These are phyloP conservation scores for Drosophila aldrichi DNA, from an alignment of 2,888 invertebrate genomes.

Conservation along the genomic window DNA sequence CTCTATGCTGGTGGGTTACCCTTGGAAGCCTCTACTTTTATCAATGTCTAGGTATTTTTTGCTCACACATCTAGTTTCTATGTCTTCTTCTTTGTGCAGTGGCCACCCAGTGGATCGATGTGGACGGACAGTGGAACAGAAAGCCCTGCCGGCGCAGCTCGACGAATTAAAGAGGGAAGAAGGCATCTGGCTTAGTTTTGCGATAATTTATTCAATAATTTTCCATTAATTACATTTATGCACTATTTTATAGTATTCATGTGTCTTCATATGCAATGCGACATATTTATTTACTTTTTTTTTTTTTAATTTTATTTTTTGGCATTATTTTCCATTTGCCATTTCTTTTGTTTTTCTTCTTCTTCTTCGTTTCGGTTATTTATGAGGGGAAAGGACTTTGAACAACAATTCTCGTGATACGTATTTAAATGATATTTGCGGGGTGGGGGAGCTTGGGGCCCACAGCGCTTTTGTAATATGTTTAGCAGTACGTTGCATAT, in stretches of 20 bases:
- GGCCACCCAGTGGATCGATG: slow-evolving; percentile 44
- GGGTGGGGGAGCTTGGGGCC: slow-evolving; percentile 25
- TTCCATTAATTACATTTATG: slow-evolving; percentile 76
- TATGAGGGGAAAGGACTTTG: slow-evolving; percentile 3
- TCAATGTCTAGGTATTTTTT: background rate
- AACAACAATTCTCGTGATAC: slow-evolving; percentile 53
- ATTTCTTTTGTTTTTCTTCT: slow-evolving; percentile 14
- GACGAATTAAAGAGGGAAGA: background rate
- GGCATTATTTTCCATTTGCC: slow-evolving; percentile 16
- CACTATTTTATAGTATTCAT: slow-evolving; percentile 82
- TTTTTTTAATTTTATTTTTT: too few relatives aligned
- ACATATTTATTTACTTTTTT: slow-evolving; percentile 33
- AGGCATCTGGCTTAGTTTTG: slow-evolving; percentile 37
- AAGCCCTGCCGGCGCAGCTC: slow-evolving; percentile 16
- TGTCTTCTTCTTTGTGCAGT: slow-evolving; percentile 22
- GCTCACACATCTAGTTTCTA: background rate
- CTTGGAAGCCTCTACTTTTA: background rate
- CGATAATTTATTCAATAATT: slow-evolving; percentile 80
- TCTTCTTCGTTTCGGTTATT: slow-evolving; percentile 16
- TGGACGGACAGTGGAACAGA: slow-evolving; percentile 31
- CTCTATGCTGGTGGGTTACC: background rate
- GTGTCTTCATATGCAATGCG: slow-evolving; percentile 72
- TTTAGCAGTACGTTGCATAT: slow-evolving; percentile 30
- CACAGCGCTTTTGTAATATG: slow-evolving; percentile 61
- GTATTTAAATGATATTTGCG: slow-evolving; percentile 76